A percentile compares a stretch with the other conserved stretches of the same genome.
phyloP scores from a whole-genome alignment of 2,113 vertebrate genomes.

The Elgaria multicarinata region DNA sequence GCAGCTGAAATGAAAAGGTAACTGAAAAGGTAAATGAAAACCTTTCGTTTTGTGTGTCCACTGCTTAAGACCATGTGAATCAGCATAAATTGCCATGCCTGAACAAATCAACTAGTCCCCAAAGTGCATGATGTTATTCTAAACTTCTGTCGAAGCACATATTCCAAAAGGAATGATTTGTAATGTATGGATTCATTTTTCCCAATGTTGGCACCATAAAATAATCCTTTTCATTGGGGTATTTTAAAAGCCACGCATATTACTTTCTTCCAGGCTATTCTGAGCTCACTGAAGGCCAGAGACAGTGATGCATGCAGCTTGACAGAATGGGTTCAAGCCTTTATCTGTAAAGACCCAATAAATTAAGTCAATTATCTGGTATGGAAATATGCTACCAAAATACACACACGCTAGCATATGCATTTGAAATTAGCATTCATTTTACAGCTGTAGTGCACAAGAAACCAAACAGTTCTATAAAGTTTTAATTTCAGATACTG shows the following conservation, averaged over 20 bases:
- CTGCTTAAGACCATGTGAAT: not conserved
- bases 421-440: conserved; percentile 30
- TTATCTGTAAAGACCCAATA: conserved; percentile 43
- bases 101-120: conserved; percentile 53
- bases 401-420: not conserved
- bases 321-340: conserved; percentile 71
- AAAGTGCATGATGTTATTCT: conserved; percentile 59
- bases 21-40: too few species aligned
- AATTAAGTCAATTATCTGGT: conserved; percentile 43
- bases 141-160: conserved; percentile 65
- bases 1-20: not conserved
- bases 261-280: conserved; percentile 60
- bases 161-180: conserved; percentile 59
- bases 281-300: conserved; percentile 44
- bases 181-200: conserved; percentile 32
- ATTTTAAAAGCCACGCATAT: conserved; percentile 53
- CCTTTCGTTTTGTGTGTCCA: not conserved
- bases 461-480: conserved; percentile 14
- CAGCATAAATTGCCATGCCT: conserved; percentile 42
- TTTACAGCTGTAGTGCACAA: conserved; percentile 7
- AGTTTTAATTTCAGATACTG: conserved; percentile 23
- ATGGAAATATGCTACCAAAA: conserved; percentile 29
- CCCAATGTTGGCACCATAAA: conserved; percentile 51
- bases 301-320: conserved; percentile 50
- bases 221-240: conserved; percentile 66